Conservation (phyloP, 2,888 invertebrate species). For the Nomada ferruginata region DNA sequence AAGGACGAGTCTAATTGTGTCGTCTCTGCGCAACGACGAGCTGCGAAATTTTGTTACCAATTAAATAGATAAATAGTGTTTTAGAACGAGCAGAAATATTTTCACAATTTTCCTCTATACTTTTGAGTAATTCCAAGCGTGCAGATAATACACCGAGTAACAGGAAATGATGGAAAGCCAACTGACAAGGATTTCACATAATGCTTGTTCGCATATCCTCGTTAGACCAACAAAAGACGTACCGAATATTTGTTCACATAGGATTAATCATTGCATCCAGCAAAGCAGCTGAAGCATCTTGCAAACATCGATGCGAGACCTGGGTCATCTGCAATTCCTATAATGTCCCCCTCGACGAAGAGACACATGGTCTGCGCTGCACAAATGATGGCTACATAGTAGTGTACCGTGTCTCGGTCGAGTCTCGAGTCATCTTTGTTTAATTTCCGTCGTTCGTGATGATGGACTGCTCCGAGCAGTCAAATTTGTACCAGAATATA, state of each 20-base stretch:
- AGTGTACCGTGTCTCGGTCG: not conserved
- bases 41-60: conserved; percentile 24
- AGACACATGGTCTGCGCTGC: not conserved
- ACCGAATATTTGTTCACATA: conserved; percentile 8
- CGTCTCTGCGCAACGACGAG: conserved; percentile 39
- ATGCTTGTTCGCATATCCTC: not conserved
- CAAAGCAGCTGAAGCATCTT: conserved; percentile 4
- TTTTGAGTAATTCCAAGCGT: not conserved
- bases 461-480: not conserved
- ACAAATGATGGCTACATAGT: not conserved
- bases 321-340: conserved; percentile 20
- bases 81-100: too few relatives aligned
- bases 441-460: not conserved
- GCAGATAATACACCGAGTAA: not conserved
- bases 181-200: not conserved
- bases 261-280: conserved; percentile 17
- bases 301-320: conserved; percentile 12
- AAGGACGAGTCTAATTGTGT: conserved; percentile 63
- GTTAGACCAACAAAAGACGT: not conserved
- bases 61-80: too few relatives aligned
- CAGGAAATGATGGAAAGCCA: conserved; percentile 1
- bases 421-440: not conserved
- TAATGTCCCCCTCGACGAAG: not conserved
- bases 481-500: too few relatives aligned
- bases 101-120: too few relatives aligned